These are phyloP conservation scores for Callyntrura sp. DNA, from an alignment of 2,888 invertebrate species.

Conservation along the genomic window DNA sequence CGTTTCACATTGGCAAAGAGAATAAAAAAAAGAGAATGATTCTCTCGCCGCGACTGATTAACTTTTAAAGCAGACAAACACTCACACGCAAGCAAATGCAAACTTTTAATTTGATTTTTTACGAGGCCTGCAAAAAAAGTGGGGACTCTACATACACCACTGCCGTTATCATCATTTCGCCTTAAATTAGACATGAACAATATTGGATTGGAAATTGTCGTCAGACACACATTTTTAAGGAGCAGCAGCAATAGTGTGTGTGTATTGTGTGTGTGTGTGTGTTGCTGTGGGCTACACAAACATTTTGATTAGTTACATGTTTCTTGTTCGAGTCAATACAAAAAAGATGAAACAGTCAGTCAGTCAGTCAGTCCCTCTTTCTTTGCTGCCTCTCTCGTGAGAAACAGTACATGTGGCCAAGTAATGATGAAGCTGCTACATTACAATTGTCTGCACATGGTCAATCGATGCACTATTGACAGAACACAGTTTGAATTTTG, in stretches of 20 bases:
- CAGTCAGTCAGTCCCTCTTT: too few relatives aligned
- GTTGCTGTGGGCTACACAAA: too few relatives aligned
- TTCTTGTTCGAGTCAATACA: too few relatives aligned
- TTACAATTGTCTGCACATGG: slow-evolving; percentile 4
- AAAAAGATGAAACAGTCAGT: too few relatives aligned
- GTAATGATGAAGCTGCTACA: not conserved
- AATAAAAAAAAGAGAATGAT: not conserved
- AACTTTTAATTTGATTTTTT: slow-evolving; percentile 37
- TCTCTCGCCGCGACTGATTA: slow-evolving; percentile 17
- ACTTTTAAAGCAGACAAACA: not conserved
- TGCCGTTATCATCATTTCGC: not conserved
- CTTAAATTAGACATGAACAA: slow-evolving; percentile 1
- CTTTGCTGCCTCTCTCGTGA: not conserved
- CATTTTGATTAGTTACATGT: too few relatives aligned
- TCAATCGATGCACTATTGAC: not conserved
- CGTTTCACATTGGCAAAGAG: not conserved
- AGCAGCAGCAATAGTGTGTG: too few relatives aligned
- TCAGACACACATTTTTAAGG: too few relatives aligned
- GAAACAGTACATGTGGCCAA: not conserved
- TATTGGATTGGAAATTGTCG: not conserved
- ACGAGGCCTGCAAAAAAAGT: slow-evolving; percentile 19
- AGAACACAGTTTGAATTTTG: slow-evolving; percentile 2
- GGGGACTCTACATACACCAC: not conserved
- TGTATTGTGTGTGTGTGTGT: too few relatives aligned
- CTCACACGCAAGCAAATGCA: not conserved